These are phyloP conservation scores for Mustelus asterias DNA, from an alignment of 2,113 vertebrate species.

Conservation along the genomic window DNA sequence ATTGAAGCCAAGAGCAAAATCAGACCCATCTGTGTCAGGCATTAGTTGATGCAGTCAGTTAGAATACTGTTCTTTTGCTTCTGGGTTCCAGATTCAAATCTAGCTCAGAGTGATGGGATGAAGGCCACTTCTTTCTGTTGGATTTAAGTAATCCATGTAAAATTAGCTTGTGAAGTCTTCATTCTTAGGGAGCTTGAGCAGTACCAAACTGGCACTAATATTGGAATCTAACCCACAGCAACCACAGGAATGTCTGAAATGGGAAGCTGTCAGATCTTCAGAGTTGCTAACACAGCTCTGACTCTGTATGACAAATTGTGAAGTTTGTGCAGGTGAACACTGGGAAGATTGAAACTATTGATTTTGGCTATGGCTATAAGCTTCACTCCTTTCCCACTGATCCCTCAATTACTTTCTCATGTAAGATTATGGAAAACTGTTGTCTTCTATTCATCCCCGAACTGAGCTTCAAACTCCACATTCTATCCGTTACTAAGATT, in stretches of 20 bases:
- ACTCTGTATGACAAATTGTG: neutral
- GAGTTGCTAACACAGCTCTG: neutral
- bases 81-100: neutral
- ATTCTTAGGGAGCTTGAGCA: neutral
- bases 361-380: neutral
- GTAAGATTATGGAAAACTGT: neutral
- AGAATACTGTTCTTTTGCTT: neutral
- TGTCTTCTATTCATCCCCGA: neutral
- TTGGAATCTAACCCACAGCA: too few species aligned
- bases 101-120: neutral
- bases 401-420: neutral
- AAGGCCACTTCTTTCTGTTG: neutral
- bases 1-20: neutral
- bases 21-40: neutral
- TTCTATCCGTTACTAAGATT: neutral
- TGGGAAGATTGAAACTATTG: neutral
- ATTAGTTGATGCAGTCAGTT: neutral
- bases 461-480: neutral
- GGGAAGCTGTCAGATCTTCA: neutral
- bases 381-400: neutral
- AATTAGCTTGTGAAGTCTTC: neutral
- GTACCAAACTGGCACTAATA: neutral
- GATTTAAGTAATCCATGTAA: neutral
- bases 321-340: neutral
- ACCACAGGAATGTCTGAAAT: neutral